Evolutionary conservation across 2,888 invertebrate species (phyloP), one percentile per base, ranked within the genome.

Genomic region (Rapana venosa): DNA sequence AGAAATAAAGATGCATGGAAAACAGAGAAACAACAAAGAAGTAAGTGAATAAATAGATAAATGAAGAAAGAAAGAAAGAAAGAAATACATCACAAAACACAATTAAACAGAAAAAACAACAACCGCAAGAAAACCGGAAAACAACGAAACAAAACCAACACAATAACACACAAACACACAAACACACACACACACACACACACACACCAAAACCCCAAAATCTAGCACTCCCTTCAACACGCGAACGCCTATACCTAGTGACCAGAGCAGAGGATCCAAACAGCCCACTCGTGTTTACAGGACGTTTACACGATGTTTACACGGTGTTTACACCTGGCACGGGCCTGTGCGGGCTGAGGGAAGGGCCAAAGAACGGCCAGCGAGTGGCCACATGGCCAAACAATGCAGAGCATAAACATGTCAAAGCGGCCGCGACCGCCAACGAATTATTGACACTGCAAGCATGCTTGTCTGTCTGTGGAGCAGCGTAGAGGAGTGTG

Each of bases 391-490:
- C 88, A 88, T 88, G 88, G 88, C 88, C 88, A 61, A 88, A 88
- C 88, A 84, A 32, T 66, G 84, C 22, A 47, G 70, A 88, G 84
- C 83, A 88, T 88, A 88, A 88, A 88, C 88, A 88, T 88, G 88
- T 88, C 88, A 88, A 66, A 61, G 47, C 36, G 79, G 84, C 88
- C 61, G 36, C 84, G 84, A 84, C 32, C 32, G 70, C n/a, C 30
- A 70, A 36, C 88, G 70, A 83, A 70, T 84, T 88, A 83, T 47
- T 66, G 56, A 36, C 77, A 79, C 77, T 79, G 17, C 61, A 4
- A 15, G 22, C 77, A 26, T 79, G 77, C 77, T 22, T 4, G 32
- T 79, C n/a, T 74, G n/a, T 74, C 74, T n/a, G 74, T 47, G 8
- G 2, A 47, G 47, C 47, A 47, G n/a, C n/a, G n/a, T n/a, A n/a